Evolutionary conservation across 2,888 invertebrate species (phyloP).

Genomic region (Meghimatium bilineatum): DNA sequence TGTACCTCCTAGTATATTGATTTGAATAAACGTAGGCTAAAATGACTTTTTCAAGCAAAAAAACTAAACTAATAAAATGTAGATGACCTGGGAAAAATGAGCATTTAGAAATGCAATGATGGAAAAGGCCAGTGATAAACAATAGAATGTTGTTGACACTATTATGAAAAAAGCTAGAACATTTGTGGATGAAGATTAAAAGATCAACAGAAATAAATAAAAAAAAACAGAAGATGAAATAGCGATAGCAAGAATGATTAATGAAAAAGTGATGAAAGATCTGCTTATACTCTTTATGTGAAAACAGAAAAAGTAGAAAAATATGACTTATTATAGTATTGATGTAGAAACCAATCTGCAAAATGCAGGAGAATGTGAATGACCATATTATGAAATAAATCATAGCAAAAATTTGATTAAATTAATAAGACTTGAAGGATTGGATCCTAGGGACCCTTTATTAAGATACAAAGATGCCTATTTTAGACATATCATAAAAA

Average conservation of each 20-base stretch:
- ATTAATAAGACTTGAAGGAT: not conserved
- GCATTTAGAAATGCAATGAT: not conserved
- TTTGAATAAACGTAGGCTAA: not conserved
- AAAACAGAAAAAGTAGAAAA: not conserved
- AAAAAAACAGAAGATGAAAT: not conserved
- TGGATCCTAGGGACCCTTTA: not conserved
- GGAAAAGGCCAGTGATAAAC: not conserved
- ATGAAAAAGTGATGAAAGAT: not conserved
- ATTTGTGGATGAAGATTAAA: not conserved
- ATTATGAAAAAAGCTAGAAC: not conserved
- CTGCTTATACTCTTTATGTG: not conserved
- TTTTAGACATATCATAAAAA: no score
- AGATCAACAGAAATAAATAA: no score
- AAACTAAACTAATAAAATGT: not conserved
- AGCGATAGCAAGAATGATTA: not conserved
- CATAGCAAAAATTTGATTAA: not conserved
- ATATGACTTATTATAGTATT: no score
- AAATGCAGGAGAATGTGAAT: not conserved
- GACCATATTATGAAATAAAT: not conserved
- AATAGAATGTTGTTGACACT: not conserved
- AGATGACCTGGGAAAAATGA: not conserved
- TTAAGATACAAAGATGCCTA: no score
- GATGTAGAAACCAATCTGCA: no score
- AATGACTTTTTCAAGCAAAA: not conserved
- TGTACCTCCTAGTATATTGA: slow-evolving; percentile 34